phyloP scores from a whole-genome alignment of 2,888 invertebrate genomes.

The Allacma fusca region DNA sequence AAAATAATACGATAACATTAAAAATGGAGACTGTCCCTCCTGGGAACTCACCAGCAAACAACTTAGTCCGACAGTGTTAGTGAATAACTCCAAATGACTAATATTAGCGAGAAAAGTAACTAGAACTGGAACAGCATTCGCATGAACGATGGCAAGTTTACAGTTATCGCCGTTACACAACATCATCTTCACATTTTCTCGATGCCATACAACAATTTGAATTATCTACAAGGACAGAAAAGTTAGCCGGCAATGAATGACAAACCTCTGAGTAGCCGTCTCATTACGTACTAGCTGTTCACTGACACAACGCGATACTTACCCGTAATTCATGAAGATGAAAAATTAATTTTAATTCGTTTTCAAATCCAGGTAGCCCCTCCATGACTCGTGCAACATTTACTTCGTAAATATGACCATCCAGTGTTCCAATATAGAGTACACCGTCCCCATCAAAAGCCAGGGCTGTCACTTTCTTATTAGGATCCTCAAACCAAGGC shows the following conservation, averaged over 20 bases:
- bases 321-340: constrained; percentile 50
- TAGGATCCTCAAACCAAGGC: constrained; percentile 58
- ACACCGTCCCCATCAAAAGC: constrained; percentile 58
- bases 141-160: constrained; percentile 55
- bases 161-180: constrained; percentile 57
- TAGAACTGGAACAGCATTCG: constrained; percentile 55
- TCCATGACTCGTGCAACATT: constrained; percentile 46
- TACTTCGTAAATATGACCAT: constrained; percentile 58
- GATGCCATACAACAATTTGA: constrained; percentile 55
- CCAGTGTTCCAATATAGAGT: constrained; percentile 58
- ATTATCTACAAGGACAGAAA: constrained; percentile 49
- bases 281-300: too few relatives aligned
- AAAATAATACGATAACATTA: not conserved
- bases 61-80: constrained; percentile 55
- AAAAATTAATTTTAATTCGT: constrained; percentile 49
- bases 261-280: too few relatives aligned
- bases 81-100: constrained; percentile 53
- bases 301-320: not conserved
- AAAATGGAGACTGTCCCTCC: not conserved
- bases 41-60: constrained; percentile 55
- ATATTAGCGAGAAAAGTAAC: constrained; percentile 57
- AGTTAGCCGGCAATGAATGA: too few relatives aligned
- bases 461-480: constrained; percentile 55
- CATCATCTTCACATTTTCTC: constrained; percentile 55
- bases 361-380: constrained; percentile 24